phyloP scores from a whole-genome alignment of 2,797 vertebrate genomes.

The Hydrocynus forskahlii region DNA sequence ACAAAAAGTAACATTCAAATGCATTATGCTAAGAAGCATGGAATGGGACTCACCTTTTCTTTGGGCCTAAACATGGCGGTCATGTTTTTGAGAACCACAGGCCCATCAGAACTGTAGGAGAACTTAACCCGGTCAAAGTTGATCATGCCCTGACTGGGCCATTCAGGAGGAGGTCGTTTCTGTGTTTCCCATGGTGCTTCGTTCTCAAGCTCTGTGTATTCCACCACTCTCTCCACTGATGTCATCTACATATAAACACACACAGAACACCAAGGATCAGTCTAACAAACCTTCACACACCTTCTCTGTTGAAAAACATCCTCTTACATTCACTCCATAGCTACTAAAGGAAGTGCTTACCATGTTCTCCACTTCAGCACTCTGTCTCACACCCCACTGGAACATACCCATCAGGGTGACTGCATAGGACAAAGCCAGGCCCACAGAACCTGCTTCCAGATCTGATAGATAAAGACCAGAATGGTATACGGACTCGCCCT shows the following conservation, averaged over 20 bases:
- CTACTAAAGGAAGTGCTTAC: constrained; percentile 70
- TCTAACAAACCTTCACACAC: not conserved
- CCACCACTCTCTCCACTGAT: constrained; percentile 92
- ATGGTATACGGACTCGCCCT: not conserved
- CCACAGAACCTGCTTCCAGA: constrained; percentile 88
- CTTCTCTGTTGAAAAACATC: not conserved
- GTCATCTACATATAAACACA: constrained; percentile 77
- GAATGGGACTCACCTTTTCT: constrained; percentile 84
- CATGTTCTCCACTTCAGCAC: constrained; percentile 95
- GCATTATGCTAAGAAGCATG: constrained; percentile 26
- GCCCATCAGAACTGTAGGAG: constrained; percentile 85
- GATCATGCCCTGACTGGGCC: constrained; percentile 88
- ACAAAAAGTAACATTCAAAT: constrained; percentile 2
- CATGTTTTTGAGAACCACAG: constrained; percentile 88
- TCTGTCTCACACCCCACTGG: constrained; percentile 96
- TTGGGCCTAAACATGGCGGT: constrained; percentile 84
- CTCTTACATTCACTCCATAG: not conserved
- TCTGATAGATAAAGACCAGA: constrained; percentile 61
- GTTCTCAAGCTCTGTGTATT: constrained; percentile 91
- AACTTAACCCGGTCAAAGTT: constrained; percentile 91
- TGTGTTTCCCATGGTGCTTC: constrained; percentile 90
- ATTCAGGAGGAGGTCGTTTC: constrained; percentile 82
- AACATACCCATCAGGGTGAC: constrained; percentile 93
- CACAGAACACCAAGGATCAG: not conserved
- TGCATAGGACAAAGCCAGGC: constrained; percentile 88